Conservation (phyloP, 2,888 invertebrate genomes). For the Archaeoteleia sp. region DNA sequence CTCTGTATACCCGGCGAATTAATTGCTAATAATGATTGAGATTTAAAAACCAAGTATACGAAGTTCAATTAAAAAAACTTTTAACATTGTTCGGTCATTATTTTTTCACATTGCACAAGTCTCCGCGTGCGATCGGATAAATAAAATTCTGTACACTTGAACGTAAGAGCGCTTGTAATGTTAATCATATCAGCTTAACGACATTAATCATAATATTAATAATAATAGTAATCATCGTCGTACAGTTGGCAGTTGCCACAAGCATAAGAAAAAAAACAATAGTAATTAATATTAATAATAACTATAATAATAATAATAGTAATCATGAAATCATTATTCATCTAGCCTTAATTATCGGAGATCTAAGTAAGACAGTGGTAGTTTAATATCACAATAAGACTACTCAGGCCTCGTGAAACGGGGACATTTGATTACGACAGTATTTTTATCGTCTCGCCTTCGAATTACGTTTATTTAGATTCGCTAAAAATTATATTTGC, state of each 20-base stretch:
- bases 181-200: constrained; percentile 43
- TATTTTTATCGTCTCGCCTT: constrained; percentile 9
- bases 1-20: too few relatives aligned
- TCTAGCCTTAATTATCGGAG: constrained; percentile 72
- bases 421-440: constrained; percentile 54
- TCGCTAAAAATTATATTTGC: constrained; percentile 37
- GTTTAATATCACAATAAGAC: constrained; percentile 76
- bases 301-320: constrained; percentile 53
- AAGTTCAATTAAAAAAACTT: too few relatives aligned
- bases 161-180: constrained; percentile 24
- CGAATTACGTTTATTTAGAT: constrained; percentile 21
- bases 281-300: constrained; percentile 49
- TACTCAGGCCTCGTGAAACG: constrained; percentile 73
- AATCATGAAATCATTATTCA: constrained; percentile 66
- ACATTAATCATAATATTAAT: constrained; percentile 49
- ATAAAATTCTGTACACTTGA: constrained; percentile 27
- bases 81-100: too few relatives aligned
- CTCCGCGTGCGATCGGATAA: constrained; percentile 22
- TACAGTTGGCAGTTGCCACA: constrained; percentile 55
- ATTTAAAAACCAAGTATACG: too few relatives aligned
- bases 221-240: constrained; percentile 29
- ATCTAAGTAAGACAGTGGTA: constrained; percentile 75
- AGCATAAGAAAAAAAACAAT: constrained; percentile 57
- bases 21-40: too few relatives aligned
- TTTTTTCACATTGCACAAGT: constrained; percentile 44